Evolutionary conservation across 37 sponge, comb jelly and placozoan species (phyloP), one percentile per base, ranked within the genome.

Genomic region (Halisarca cf. caerulea): DNA sequence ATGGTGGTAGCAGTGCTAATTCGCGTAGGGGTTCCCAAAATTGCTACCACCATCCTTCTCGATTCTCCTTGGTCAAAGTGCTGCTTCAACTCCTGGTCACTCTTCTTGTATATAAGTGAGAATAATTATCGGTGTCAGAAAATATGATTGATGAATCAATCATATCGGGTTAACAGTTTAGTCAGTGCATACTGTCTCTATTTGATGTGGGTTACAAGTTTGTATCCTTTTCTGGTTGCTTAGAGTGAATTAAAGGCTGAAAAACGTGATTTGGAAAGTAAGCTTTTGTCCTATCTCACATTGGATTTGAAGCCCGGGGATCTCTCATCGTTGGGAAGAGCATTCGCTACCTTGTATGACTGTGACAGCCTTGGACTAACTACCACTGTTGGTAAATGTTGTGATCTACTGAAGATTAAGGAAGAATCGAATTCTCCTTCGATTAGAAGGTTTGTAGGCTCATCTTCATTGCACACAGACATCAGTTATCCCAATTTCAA

Each of bases 341-440:
- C 88, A 3, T 93, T 93, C 54, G 92, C 85, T 21, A 84, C 88
- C 0, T 66, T 96, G 20, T 96, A 93, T 78, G 20, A 36, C 21
- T 75, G 97, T 3, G 84, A 87, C 69, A 86, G 88, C 0, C 78
- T 86, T 30, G 73, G 78, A 17, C 39, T 96, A 78, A 72, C 86
- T 68, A 88, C 84, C 32, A 86, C 90, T 11, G 58, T 96, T 28
- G 80, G 87, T 18, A 88, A 86, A 40, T 93, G 94, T 78, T 89
- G 87, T n/a, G 97, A 96, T 58, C 78, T 88, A 36, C 24, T 94
- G 36, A 83, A 78, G 59, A 70, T 18, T 8, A 82, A 92, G 11
- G 93, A 89, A 25, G 78, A 42, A 8, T 69, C 55, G 37, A 43
- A 59, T 55, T 43, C 83, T 2, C 45, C 69, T 59, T 20, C 81